Evolutionary conservation across 2,113 vertebrate species (phyloP), one percentile per base, ranked within the genome.

Genomic region (Zonotrichia leucophrys): DNA sequence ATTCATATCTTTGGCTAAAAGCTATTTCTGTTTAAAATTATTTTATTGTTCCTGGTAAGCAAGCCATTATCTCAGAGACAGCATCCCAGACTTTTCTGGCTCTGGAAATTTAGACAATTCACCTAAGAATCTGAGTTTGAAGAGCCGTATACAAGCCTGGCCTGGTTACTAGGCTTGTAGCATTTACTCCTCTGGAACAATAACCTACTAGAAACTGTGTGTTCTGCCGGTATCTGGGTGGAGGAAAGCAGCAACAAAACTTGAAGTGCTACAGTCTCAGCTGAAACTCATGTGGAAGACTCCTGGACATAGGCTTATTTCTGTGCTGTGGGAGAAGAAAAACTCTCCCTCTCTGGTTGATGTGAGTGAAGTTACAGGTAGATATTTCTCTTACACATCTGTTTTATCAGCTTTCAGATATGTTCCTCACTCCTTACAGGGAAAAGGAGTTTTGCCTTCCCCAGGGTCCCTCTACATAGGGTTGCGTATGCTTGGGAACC

Each of bases 401-500:
- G 0, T 79, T 82, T 66, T 85, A 19, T 60, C 66, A 67, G 6
- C n/a, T 92, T 85, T 75, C 60, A 82, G 52, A 15, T 58, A 50
- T 2, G 9, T 37, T 47, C 44, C 56, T 88, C 42, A 15, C 14
- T 62, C 19, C 8, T 66, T 72, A 25, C 8, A 49, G 31, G 33
- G 37, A 50, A 50, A 10, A 64, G 25, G 33, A 60, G 6, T 12
- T 78, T 19, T 28, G 31, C 31, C 37, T 93, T 56, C 35, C 37
- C 13, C 0, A 0, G 9, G 3, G 10, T 50, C 23, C 28, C 21
- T 69, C 53, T 76, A 9, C 0, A 1, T 4, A 82, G 33, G 5
- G 16, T 20, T 60, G 13, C 58, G 3, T 75, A 13, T 68, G 16
- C 74, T 77, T 83, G 58, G 11, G 63, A 69, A 27, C 15, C 10